These are phyloP conservation scores for Dasysyrphus albostriatus DNA, from an alignment of 2,888 invertebrate genomes.

Conservation along the genomic window DNA sequence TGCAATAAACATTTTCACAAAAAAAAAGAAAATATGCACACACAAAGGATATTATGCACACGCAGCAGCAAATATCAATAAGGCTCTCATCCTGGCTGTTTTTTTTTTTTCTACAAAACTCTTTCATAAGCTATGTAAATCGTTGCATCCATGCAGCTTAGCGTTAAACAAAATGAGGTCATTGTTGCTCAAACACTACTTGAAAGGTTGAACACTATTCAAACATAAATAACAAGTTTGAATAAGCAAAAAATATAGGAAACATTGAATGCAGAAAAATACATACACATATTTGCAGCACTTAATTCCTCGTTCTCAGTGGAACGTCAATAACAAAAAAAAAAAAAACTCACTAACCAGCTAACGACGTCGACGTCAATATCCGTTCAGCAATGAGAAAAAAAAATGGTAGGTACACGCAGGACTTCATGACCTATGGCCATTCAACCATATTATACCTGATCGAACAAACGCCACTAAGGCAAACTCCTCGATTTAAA, in stretches of 20 bases:
- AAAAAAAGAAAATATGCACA: neutral
- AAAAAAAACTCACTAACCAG: constrained; percentile 9
- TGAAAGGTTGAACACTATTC: constrained; percentile 17
- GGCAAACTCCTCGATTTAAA: neutral
- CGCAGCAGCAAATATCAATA: constrained; percentile 1
- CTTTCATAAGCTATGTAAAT: neutral
- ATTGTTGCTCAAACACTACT: constrained; percentile 6
- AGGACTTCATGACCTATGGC: constrained; percentile 57
- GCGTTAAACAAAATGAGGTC: constrained; percentile 15
- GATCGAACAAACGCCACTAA: neutral
- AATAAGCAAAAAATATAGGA: neutral
- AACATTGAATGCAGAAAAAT: constrained; percentile 8
- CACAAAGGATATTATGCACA: neutral
- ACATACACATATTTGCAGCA: constrained; percentile 4
- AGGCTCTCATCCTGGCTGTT: neutral
- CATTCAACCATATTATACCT: constrained; percentile 10
- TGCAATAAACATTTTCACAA: neutral
- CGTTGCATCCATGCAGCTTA: neutral
- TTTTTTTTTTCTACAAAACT: neutral
- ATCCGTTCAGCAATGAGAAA: constrained; percentile 34
- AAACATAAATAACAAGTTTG: constrained; percentile 10
- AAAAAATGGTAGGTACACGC: constrained; percentile 7
- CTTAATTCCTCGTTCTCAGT: constrained; percentile 6
- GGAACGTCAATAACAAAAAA: constrained; percentile 6
- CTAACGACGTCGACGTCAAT: constrained; percentile 57